A percentile compares a stretch with the other conserved stretches of the same genome.
phyloP scores from a whole-genome alignment of 2,113 vertebrate genomes.

The Tinamus guttatus region DNA sequence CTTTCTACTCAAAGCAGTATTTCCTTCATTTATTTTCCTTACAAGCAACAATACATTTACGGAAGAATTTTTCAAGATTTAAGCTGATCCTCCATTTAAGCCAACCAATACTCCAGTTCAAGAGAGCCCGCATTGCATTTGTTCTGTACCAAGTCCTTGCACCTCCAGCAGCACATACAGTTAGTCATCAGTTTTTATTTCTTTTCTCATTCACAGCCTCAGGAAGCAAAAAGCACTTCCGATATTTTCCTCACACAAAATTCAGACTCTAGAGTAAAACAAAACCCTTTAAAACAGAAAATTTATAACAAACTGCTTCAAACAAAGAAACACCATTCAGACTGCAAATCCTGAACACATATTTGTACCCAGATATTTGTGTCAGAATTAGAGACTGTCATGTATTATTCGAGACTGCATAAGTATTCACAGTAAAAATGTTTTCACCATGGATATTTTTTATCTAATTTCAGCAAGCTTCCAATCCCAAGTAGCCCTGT shows the following conservation, averaged over 20 bases:
- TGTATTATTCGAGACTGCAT: not conserved
- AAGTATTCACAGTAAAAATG: not conserved
- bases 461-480: not conserved
- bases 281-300: slow-evolving; percentile 45
- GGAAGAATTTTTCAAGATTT: not conserved
- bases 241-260: not conserved
- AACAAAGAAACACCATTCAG: not conserved
- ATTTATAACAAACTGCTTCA: not conserved
- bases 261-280: slow-evolving; percentile 28
- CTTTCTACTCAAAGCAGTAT: not conserved
- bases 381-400: not conserved
- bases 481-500: not conserved
- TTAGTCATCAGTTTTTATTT: slow-evolving; percentile 51
- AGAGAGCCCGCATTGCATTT: not conserved
- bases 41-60: not conserved
- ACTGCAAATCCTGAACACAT: not conserved
- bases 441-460: not conserved
- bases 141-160: not conserved
- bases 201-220: slow-evolving; percentile 48
- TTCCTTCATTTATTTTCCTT: not conserved
- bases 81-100: not conserved
- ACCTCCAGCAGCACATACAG: not conserved
- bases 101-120: not conserved
- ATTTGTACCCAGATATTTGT: not conserved
- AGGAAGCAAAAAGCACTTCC: not conserved